Evolutionary conservation across 2,888 invertebrate genomes (phyloP).

Genomic region (Pterostichus madidus): DNA sequence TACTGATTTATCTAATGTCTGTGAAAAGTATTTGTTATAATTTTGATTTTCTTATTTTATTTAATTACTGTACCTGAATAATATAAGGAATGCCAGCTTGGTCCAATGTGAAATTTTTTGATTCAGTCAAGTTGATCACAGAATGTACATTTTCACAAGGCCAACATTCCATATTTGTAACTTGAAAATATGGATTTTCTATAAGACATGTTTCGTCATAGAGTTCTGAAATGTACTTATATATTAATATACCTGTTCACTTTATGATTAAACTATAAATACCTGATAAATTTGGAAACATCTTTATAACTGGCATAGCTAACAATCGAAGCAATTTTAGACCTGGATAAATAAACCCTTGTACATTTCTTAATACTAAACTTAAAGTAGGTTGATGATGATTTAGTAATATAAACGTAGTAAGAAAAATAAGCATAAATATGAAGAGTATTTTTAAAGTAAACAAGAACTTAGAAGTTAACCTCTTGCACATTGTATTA

Average conservation of each 20-base stretch:
- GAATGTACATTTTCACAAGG: slow-evolving; percentile 87
- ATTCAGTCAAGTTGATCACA: slow-evolving; percentile 83
- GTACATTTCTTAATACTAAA: slow-evolving; percentile 85
- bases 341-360: slow-evolving; percentile 90
- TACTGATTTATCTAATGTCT: slow-evolving; percentile 82
- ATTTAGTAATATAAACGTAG: slow-evolving; percentile 77
- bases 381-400: slow-evolving; percentile 84
- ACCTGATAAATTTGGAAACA: slow-evolving; percentile 88
- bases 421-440: slow-evolving; percentile 73
- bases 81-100: slow-evolving; percentile 81
- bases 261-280: slow-evolving; percentile 32
- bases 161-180: slow-evolving; percentile 91
- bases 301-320: slow-evolving; percentile 87
- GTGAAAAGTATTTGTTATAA: slow-evolving; percentile 69
- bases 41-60: background rate
- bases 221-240: slow-evolving; percentile 78
- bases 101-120: slow-evolving; percentile 78
- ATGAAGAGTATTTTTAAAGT: slow-evolving; percentile 71
- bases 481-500: slow-evolving; percentile 5
- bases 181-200: slow-evolving; percentile 90
- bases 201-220: slow-evolving; percentile 92
- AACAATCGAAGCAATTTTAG: slow-evolving; percentile 86
- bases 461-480: slow-evolving; percentile 50
- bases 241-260: background rate
- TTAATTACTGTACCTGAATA: slow-evolving; percentile 75